Conservation (phyloP, 2,113 vertebrate genomes). For the Paraplagusia blochii region DNA sequence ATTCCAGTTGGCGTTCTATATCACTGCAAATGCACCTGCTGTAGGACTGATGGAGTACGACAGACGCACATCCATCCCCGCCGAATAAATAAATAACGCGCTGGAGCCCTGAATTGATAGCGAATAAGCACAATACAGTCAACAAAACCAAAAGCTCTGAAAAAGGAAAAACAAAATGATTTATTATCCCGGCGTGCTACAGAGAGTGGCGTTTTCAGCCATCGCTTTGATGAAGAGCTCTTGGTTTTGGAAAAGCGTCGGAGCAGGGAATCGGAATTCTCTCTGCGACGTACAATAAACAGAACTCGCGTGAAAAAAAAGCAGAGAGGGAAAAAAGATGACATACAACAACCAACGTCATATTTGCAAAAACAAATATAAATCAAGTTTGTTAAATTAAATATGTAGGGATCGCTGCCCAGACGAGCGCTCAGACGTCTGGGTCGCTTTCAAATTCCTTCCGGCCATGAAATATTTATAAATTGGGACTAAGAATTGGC, state of each 20-base stretch:
- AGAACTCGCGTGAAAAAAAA: not conserved
- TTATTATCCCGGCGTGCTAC: conserved; percentile 12
- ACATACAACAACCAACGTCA: not conserved
- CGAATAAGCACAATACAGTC: conserved; percentile 26
- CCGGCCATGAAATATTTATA: conserved; percentile 5
- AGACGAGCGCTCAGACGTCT: not conserved
- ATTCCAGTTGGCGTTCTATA: conserved; percentile 41
- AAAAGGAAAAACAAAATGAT: conserved; percentile 9
- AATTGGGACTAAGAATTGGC: conserved; percentile 13
- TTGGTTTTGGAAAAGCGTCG: not conserved
- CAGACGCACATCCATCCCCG: conserved; percentile 13
- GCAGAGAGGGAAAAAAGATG: not conserved
- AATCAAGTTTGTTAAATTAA: conserved; percentile 2
- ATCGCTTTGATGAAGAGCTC: conserved; percentile 27
- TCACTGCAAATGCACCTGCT: conserved; percentile 20
- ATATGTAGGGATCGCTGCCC: not conserved
- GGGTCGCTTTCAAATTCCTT: conserved; percentile 17
- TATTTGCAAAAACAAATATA: not conserved
- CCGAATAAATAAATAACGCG: conserved; percentile 21
- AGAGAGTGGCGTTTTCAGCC: conserved; percentile 33
- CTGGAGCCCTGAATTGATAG: conserved; percentile 13
- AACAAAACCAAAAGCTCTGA: conserved; percentile 5
- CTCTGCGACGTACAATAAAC: not conserved
- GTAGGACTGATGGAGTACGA: conserved; percentile 17
- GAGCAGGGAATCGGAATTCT: not conserved